Evolutionary conservation across 2,113 vertebrate genomes (phyloP), one percentile per base, ranked within the genome.

Genomic region (Toxotes chatareus): DNA sequence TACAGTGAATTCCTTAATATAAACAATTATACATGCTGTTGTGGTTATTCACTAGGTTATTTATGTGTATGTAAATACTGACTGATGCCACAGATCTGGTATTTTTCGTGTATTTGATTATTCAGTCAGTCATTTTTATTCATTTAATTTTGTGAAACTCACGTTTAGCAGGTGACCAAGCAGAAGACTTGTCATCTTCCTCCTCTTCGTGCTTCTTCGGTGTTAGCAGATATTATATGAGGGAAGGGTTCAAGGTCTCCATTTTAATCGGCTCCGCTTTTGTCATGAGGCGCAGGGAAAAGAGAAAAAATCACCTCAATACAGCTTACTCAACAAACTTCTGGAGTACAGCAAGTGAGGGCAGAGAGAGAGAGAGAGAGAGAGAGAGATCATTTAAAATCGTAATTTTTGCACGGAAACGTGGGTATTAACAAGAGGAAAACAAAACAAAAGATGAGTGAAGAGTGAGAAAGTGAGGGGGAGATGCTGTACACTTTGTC

Each of bases 381-480:
- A 51, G 23, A 23, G 14, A 64, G 42, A 57, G 44, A 88, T 56
- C 23, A 61, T 78, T 62, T 55, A 3, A 67, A 62, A 53, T 21
- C 63, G 77, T 47, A 40, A 80, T 71, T 63, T 27, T 76, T 31
- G 23, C 6, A 9, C 44, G 53, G 62, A 88, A 67, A 69, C 17
- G 17, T 46, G 49, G 19, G 7, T 21, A 49, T 75, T 68, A 61
- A 63, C 32, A 56, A 71, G 60, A 76, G 56, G 57, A 63, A 79
- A 84, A 75, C 21, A 55, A 81, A 80, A 80, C 61, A 75, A 51
- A 79, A 69, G 59, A 59, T 19, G 42, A 46, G 57, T 53, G 40
- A 47, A 56, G 60, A 69, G 9, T n/a, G 56, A 64, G 64, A 65
- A 76, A 56, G 44, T 31, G 61, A 73, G 49, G 36, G n/a, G 23